Percentiles rank a stretch among this genome's conserved stretches.
Evolutionary conservation across 53 echinoderm and acorn worm species (phyloP).

Genomic region (Patiria pectinifera): DNA sequence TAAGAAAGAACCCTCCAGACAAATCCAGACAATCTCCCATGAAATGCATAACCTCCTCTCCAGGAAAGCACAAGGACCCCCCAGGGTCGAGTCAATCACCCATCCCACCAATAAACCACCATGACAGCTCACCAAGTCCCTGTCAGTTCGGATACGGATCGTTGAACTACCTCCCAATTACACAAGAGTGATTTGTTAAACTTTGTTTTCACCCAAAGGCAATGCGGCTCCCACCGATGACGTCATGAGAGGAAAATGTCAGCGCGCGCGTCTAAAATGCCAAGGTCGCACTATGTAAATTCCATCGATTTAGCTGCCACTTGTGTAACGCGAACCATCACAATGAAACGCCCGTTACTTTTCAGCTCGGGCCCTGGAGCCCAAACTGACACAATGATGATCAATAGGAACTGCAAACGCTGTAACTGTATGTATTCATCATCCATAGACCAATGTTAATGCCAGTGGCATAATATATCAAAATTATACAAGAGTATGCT

Average conservation of each 20-base stretch:
- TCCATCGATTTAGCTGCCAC: not conserved
- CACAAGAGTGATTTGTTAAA: not conserved
- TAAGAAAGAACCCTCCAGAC: not conserved
- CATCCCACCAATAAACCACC: not conserved
- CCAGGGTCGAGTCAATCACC: not conserved
- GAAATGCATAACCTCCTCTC: no score
- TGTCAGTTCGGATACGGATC: not conserved
- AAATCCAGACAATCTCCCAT: not conserved
- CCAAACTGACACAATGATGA: no score
- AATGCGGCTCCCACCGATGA: not conserved
- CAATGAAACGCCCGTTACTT: no score
- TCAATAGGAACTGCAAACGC: no score
- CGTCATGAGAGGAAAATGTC: not conserved
- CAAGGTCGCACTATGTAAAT: not conserved
- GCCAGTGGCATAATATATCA: no score
- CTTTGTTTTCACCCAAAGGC: not conserved
- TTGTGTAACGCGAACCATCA: no score
- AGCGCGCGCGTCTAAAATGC: not conserved
- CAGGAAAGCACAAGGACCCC: no score
- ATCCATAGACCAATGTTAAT: no score
- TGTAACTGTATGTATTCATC: no score
- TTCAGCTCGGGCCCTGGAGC: no score
- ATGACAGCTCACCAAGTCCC: not conserved
- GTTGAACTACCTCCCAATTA: not conserved
- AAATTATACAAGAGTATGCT: no score